Evolutionary conservation across 2,113 vertebrate species (phyloP).

Genomic region (Oncorhynchus keta): DNA sequence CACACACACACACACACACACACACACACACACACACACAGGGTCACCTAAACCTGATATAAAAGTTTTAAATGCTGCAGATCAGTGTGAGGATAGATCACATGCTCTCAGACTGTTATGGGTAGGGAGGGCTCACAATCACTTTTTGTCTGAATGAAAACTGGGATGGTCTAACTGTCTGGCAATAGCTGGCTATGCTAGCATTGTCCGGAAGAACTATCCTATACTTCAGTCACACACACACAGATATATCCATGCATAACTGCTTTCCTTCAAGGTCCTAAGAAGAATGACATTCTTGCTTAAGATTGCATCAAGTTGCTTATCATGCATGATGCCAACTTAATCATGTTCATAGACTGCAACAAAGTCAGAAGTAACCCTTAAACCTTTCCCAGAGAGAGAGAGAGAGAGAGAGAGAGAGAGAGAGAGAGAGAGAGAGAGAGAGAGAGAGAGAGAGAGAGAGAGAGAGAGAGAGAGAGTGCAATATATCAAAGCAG

Average conservation of each 20-base stretch:
- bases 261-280: slow-evolving; percentile 26
- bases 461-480: neutral
- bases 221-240: slow-evolving; percentile 7
- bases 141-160: slow-evolving; percentile 77
- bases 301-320: slow-evolving; percentile 19
- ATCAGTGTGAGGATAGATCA: slow-evolving; percentile 66
- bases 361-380: neutral
- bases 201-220: slow-evolving; percentile 32
- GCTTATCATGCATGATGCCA: slow-evolving; percentile 14
- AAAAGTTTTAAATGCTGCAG: slow-evolving; percentile 68
- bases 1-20: neutral
- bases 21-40: slow-evolving; percentile 23
- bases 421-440: slow-evolving; percentile 3
- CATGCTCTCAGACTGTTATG: slow-evolving; percentile 64
- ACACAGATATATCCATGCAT: slow-evolving; percentile 16
- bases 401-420: neutral
- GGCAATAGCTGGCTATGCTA: slow-evolving; percentile 39
- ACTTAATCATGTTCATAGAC: slow-evolving; percentile 2
- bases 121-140: slow-evolving; percentile 67
- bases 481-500: slow-evolving; percentile 78
- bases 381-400: slow-evolving; percentile 50
- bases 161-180: slow-evolving; percentile 70
- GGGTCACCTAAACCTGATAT: too few relatives aligned
- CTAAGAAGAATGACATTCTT: neutral
- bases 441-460: slow-evolving; percentile 22